Evolutionary conservation across 2,888 invertebrate species (phyloP).

Genomic region (Andrena bucephala): DNA sequence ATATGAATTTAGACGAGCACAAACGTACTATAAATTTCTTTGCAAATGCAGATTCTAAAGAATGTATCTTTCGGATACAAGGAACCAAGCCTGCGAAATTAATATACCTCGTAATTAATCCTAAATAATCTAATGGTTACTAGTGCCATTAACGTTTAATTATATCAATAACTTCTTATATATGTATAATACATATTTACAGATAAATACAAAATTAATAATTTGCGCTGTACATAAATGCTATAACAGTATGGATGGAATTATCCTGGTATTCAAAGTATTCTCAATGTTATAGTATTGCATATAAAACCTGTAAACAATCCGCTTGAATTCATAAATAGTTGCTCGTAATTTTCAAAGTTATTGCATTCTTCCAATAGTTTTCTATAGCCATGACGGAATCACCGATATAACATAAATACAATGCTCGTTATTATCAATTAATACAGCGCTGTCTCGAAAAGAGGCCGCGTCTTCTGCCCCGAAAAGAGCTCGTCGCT

Average conservation of each 20-base stretch:
- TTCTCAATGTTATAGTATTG: conserved; percentile 37
- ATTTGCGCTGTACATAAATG: conserved; percentile 61
- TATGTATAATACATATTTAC: conserved; percentile 64
- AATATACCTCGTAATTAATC: conserved; percentile 43
- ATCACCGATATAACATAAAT: conserved; percentile 39
- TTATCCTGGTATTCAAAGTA: conserved; percentile 46
- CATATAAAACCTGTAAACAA: conserved; percentile 31
- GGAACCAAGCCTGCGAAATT: conserved; percentile 49
- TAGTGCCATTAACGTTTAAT: conserved; percentile 55
- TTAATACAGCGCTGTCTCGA: background rate
- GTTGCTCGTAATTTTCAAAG: conserved; percentile 1
- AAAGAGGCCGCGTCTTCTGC: too few relatives aligned
- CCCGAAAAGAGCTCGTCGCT: too few relatives aligned
- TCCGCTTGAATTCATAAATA: conserved; percentile 20
- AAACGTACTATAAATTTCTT: conserved; percentile 29
- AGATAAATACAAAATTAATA: conserved; percentile 64
- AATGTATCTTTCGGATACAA: conserved; percentile 36
- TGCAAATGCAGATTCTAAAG: conserved; percentile 42
- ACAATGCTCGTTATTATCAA: conserved; percentile 17
- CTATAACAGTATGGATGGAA: conserved; percentile 57
- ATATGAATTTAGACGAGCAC: conserved; percentile 47
- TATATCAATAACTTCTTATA: conserved; percentile 45
- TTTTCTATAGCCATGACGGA: conserved; percentile 17
- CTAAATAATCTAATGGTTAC: conserved; percentile 45
- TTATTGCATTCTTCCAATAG: conserved; percentile 5